These are phyloP conservation scores for Alces alces DNA, from an alignment of 2,113 vertebrate genomes.

Conservation along the genomic window DNA sequence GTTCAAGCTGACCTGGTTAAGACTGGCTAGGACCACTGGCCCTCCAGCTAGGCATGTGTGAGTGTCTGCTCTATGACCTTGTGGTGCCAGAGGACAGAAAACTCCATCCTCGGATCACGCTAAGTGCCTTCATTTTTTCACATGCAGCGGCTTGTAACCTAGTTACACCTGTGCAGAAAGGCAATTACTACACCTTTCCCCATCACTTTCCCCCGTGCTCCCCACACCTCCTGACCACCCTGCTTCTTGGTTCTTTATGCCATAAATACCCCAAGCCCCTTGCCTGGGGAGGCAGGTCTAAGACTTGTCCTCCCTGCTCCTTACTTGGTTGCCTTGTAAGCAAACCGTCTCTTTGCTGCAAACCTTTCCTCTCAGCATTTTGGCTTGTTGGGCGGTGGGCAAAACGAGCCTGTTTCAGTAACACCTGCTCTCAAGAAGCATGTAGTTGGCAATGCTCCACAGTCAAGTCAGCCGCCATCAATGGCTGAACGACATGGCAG, in stretches of 20 bases:
- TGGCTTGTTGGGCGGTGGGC: not conserved
- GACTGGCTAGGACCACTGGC: not conserved
- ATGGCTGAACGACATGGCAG: not conserved
- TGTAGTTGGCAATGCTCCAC: accelerated
- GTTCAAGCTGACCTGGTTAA: not conserved
- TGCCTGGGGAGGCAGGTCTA: not conserved
- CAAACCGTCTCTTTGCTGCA: not conserved
- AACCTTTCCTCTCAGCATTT: not conserved
- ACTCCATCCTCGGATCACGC: not conserved
- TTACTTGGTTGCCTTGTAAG: not conserved
- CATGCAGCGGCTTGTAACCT: not conserved
- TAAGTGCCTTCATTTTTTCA: not conserved
- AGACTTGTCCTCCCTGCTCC: not conserved
- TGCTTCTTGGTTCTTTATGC: not conserved
- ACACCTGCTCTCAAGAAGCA: not conserved
- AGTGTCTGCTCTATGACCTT: not conserved
- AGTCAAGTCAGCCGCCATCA: not conserved
- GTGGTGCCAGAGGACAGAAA: not conserved
- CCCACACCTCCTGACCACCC: not conserved
- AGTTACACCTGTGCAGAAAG: not conserved
- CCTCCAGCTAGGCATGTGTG: not conserved
- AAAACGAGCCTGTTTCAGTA: not conserved
- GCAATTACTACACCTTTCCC: not conserved
- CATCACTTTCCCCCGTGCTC: too few relatives aligned
- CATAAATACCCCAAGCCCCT: not conserved